Evolutionary conservation across 1,140 invertebrate genomes (phyloP), one percentile per base, ranked within the genome.

Genomic region (Rhynchophorus ferrugineus): DNA sequence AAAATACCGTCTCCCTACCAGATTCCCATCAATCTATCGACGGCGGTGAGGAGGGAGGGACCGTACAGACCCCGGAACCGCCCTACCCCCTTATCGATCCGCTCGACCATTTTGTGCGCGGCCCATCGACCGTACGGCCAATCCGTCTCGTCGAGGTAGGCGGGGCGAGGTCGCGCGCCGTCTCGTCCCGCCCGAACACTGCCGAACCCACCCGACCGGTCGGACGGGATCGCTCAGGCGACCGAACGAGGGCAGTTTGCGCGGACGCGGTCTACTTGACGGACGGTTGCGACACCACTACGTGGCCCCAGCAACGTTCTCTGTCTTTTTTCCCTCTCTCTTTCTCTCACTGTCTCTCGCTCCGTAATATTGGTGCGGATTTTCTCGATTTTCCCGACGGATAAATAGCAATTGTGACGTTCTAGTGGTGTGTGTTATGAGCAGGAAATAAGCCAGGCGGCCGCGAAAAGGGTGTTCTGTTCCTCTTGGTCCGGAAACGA

Each of bases 31-130:
- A 33, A 16, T 11, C 17, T 6, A 51, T 8, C 20, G 7, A 44
- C 8, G 29, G 16, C 3, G 38, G 16, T 24, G 22, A 41, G 36
- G 5, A 21, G 29, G 44, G 20, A 38, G 51, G 44, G 18, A 35
- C 24, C n/a, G n/a, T n/a, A n/a, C n/a, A n/a, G n/a, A n/a, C n/a
- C n/a, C n/a, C n/a, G n/a, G n/a, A n/a, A n/a, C n/a, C n/a, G n/a
- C n/a, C n/a, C 9, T 18, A 5, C 19, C 22, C 8, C 13, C 13
- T 16, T 48, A 54, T 54, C 46, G 52, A 54, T 54, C 46, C 59
- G 54, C 58, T 57, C 67, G 62, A 67, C 67, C 67, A 69, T 69
- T 69, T 69, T 69, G 67, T 69, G 57, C 56, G 54, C 50, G 58
- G 58, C 50, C 57, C 59, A 59, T 41, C 39, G 45, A 44, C 34